Evolutionary conservation across 37 sponge, comb jelly and placozoan genomes (phyloP), one percentile per base, ranked within the genome.

Genomic region (Chondrosia reniformis): DNA sequence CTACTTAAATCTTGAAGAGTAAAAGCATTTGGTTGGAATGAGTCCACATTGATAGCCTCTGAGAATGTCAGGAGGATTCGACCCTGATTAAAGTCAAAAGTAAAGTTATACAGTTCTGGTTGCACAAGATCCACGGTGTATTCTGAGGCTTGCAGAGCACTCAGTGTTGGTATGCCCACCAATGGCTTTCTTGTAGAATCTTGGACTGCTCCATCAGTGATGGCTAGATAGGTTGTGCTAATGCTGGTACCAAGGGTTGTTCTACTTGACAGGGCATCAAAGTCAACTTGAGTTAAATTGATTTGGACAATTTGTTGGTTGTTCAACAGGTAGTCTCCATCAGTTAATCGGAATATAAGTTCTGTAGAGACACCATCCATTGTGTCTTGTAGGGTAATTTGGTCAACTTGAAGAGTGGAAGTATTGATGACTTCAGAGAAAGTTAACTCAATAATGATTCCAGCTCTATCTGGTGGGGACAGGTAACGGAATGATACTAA

Each of bases 381-480:
- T 15, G 77, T 52, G 31, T 79, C 76, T 40, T 86, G 93, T 10
- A 93, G 66, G 3, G 87, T 89, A 32, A 93, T 42, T 0, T 44
- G 40, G 12, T 75, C 46, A 4, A 67, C 73, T 69, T 76, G 79
- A 22, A 93, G 41, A 37, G 90, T 74, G 0, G 84, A 56, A 27
- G 59, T 55, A 49, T 88, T 75, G 22, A 93, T 57, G 4, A 88
- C 89, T 76, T 93, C 90, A 27, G 93, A 93, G 75, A 89, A 89
- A 28, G 56, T 45, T 56, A 93, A 59, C 33, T 38, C 67, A 9
- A 93, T 45, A 4, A 89, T 78, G 32, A 91, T 59, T 58, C 91
- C 91, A 45, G 84, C 77, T 46, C 91, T 79, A 62, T 90, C 91
- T 56, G 80, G 81, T 31, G 91, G 80, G 19, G 87, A 81, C 15